Evolutionary conservation across 2,888 invertebrate species (phyloP).

Genomic region (Drosophila melanosoma): DNA sequence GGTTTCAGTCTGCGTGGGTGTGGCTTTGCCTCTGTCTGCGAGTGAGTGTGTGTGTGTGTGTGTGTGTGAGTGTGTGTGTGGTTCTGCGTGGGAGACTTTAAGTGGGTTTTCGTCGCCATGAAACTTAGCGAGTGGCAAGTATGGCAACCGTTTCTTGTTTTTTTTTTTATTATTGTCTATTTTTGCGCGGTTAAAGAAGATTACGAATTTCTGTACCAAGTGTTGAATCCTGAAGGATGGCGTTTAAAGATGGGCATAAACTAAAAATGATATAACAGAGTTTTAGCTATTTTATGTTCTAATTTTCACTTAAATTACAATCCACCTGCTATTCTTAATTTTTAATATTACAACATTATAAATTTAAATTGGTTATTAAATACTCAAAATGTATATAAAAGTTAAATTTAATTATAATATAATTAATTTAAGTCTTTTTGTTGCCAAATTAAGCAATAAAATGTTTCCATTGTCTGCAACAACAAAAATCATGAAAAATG

Average conservation of each 20-base stretch:
- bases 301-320: background rate
- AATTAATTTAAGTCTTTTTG: background rate
- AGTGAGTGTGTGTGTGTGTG: slow-evolving; percentile 3
- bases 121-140: slow-evolving; percentile 52
- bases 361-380: background rate
- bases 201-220: slow-evolving; percentile 1
- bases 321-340: background rate
- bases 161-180: slow-evolving; percentile 66
- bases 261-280: background rate
- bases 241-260: slow-evolving; percentile 1
- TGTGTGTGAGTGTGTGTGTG: background rate
- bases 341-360: background rate
- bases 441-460: background rate
- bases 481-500: background rate
- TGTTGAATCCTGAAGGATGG: background rate
- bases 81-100: slow-evolving; percentile 39
- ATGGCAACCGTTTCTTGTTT: slow-evolving; percentile 46
- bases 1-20: slow-evolving; percentile 7
- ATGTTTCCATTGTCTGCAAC: background rate
- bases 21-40: slow-evolving; percentile 6
- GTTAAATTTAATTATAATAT: background rate
- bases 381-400: background rate
- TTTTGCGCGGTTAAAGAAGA: slow-evolving; percentile 51
- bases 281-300: background rate
- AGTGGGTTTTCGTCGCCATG: slow-evolving; percentile 63